Base-by-base conservation (phyloP, 2,797 vertebrate genomes). In the Sparidentex hasta region DNA sequence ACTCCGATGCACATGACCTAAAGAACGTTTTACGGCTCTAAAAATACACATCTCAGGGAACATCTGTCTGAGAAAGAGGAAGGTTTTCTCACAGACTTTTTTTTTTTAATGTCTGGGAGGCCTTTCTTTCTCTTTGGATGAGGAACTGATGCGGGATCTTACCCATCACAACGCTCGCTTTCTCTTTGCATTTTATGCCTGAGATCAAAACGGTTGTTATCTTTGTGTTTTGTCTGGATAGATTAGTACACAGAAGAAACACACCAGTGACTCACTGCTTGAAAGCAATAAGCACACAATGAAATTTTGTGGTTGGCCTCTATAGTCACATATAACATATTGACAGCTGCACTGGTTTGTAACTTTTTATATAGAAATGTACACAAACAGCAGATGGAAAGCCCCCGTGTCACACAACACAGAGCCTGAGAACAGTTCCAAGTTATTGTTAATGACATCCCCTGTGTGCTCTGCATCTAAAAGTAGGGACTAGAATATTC, bases 361-460 rank as follows among this genome's bases (percentile, higher is more conserved):
- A 9, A n/a, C n/a, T 27, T 57, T 8, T n/a, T 33, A 6, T 33
- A 33, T 59, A 67, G 44, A 82, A 74, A 79, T 48, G 50, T 68
- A 38, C 33, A 62, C 59, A 73, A 80, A 83, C 62, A 72, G 61
- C 7, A 51, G 14, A 74, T 72, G 88, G 91, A 88, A 93, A 92
- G 77, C 86, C 85, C 88, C 59, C n/a, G n/a, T 82, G 54, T 74
- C 57, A 80, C 55, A 84, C 63, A 52, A 71, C 61, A 66, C 64
- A 71, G 78, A 84, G 76, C 84, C 81, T 92, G 88, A 92, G 87
- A 92, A 91, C 83, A 68, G 72, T 68, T 70, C 14, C 14, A 71
- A 58, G 59, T 86, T 64, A 76, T 66, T 80, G 83, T 65, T 84
- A 86, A 87, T 88, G 80, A 87, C 78, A 85, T 93, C 90, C 86